phyloP scores from a whole-genome alignment of 2,797 vertebrate genomes.

The Galagoides demidoff region DNA sequence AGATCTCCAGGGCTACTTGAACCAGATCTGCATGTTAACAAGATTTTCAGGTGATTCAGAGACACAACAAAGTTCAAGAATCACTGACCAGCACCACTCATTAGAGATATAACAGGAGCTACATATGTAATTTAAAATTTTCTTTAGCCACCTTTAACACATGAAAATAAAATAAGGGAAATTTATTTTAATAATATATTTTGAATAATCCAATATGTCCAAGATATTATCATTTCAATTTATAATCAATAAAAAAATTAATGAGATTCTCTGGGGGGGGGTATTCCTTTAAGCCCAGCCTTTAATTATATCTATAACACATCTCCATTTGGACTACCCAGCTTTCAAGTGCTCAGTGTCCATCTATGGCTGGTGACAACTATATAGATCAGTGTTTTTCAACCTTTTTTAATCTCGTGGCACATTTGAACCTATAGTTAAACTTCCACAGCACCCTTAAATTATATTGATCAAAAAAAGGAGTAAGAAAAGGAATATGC shows the following conservation, averaged over 20 bases:
- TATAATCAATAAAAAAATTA: slow-evolving; percentile 5
- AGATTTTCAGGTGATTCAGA: background rate
- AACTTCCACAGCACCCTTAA: no score
- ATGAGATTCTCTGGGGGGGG: background rate
- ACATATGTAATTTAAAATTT: background rate
- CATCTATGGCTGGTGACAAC: background rate
- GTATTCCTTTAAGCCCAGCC: background rate
- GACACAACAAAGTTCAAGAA: background rate
- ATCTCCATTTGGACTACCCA: background rate
- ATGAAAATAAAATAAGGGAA: background rate
- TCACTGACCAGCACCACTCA: background rate
- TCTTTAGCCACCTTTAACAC: slow-evolving; percentile 37
- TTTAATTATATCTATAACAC: background rate
- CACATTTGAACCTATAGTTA: no score
- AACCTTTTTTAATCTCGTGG: no score
- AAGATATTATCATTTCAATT: slow-evolving; percentile 4
- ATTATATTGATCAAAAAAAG: no score
- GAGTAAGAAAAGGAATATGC: no score
- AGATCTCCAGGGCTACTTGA: background rate
- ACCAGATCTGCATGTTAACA: background rate
- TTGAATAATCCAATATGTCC: background rate
- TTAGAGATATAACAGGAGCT: background rate
- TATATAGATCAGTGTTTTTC: background rate
- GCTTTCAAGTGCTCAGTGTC: background rate
- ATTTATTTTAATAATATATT: slow-evolving; percentile 30